Conservation (phyloP, 1,140 invertebrate genomes). For the Drosophila burlai region DNA sequence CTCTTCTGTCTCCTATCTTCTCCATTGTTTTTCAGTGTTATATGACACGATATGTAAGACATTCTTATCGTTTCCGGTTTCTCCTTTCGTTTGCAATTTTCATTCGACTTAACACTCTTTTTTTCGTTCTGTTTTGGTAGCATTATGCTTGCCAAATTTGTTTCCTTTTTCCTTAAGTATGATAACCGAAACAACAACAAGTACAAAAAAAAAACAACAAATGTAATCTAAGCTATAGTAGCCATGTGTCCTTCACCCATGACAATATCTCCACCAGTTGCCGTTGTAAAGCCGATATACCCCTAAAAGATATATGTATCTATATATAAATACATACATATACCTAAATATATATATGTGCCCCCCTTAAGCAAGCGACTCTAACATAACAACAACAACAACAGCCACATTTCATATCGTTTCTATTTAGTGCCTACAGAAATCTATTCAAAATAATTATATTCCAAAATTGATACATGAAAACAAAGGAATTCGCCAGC, state of each 20-base stretch:
- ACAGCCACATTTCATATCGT: slow-evolving; percentile 83
- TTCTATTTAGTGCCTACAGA: slow-evolving; percentile 56
- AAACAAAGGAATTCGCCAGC: slow-evolving; percentile 53
- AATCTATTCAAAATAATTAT: slow-evolving; percentile 32
- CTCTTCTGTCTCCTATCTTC: slow-evolving; percentile 19
- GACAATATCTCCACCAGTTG: slow-evolving; percentile 25
- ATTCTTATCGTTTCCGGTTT: slow-evolving; percentile 4
- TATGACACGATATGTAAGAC: slow-evolving; percentile 11
- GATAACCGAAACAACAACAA: slow-evolving; percentile 57
- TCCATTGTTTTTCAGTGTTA: slow-evolving; percentile 31
- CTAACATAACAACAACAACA: slow-evolving; percentile 76
- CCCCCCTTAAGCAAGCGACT: slow-evolving; percentile 46
- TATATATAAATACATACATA: background rate
- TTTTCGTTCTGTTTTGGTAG: slow-evolving; percentile 32
- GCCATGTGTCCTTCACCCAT: slow-evolving; percentile 39
- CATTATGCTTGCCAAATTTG: slow-evolving; percentile 28
- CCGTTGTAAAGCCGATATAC: slow-evolving; percentile 23
- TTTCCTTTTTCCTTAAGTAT: slow-evolving; percentile 32
- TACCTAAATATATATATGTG: slow-evolving; percentile 1
- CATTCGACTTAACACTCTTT: slow-evolving; percentile 1
- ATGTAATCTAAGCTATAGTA: slow-evolving; percentile 42
- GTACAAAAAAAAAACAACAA: slow-evolving; percentile 51
- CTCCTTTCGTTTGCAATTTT: slow-evolving; percentile 13
- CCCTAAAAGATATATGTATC: background rate
- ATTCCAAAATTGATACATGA: slow-evolving; percentile 30